phyloP scores from a whole-genome alignment of 2,797 vertebrate genomes.

The Sebastes diaconus region DNA sequence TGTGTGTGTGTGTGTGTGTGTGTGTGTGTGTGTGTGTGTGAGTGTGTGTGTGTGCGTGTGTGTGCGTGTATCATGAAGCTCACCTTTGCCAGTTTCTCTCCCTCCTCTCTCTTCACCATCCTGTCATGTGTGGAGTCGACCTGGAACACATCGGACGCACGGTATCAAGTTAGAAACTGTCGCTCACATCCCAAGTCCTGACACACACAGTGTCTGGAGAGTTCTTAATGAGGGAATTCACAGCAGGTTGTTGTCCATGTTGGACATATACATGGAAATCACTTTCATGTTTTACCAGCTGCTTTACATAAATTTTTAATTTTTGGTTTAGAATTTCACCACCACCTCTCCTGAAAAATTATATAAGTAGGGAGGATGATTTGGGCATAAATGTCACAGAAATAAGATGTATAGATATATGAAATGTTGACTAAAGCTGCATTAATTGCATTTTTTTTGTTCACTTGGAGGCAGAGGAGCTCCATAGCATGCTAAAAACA shows the following conservation, averaged over 20 bases:
- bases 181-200: not conserved
- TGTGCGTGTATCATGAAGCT: conserved; percentile 1
- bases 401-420: not conserved
- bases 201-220: not conserved
- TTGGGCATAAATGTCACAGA: not conserved
- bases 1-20: not conserved
- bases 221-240: not conserved
- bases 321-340: not conserved
- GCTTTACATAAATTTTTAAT: not conserved
- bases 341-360: not conserved
- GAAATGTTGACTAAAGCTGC: not conserved
- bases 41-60: not conserved
- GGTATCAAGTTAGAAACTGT: not conserved
- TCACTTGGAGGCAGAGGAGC: not conserved
- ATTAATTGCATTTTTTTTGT: not conserved
- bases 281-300: not conserved
- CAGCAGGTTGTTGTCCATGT: not conserved
- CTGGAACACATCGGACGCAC: conserved; percentile 66
- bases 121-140: conserved; percentile 90
- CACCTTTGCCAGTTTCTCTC: conserved; percentile 95
- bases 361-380: not conserved
- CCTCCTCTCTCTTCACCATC: conserved; percentile 92
- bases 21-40: not conserved
- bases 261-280: not conserved
- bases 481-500: not conserved